Conservation (phyloP, 2,888 invertebrate species). For the Nematopogon swammerdamellus region DNA sequence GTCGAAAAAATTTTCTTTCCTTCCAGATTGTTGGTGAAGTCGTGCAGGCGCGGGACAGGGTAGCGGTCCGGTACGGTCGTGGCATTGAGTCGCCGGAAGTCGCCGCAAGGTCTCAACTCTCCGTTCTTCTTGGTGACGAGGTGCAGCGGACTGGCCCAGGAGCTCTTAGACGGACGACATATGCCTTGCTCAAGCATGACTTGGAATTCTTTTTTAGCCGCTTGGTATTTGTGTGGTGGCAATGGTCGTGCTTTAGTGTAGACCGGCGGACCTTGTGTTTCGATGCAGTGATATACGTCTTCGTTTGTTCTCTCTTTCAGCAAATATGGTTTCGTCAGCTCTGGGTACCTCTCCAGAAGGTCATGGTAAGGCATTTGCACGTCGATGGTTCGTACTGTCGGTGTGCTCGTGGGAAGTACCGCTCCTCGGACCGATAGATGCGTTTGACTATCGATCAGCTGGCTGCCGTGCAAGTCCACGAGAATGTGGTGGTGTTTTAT, state of each 20-base stretch:
- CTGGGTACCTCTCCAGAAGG: too few species aligned
- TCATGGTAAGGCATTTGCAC: too few species aligned
- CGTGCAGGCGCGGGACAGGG: slow-evolving; percentile 13
- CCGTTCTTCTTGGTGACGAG: slow-evolving; percentile 10
- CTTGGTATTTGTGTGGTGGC: neutral
- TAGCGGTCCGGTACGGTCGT: slow-evolving; percentile 19
- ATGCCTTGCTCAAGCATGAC: slow-evolving; percentile 2
- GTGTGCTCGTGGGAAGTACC: too few species aligned
- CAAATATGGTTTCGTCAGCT: too few species aligned
- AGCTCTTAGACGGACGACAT: neutral
- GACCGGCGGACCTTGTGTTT: neutral
- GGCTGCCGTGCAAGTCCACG: slow-evolving; percentile 11
- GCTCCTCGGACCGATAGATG: too few species aligned
- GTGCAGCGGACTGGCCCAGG: slow-evolving; percentile 11
- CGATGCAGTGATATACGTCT: neutral
- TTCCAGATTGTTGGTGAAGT: slow-evolving; percentile 7
- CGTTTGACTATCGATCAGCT: slow-evolving; percentile 9
- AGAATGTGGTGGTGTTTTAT: slow-evolving; percentile 11
- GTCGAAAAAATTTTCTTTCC: slow-evolving; percentile 16
- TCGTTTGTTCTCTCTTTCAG: too few species aligned
- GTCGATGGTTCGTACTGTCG: too few species aligned
- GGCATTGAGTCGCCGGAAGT: slow-evolving; percentile 19
- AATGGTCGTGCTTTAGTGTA: neutral
- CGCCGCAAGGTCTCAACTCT: slow-evolving; percentile 18
- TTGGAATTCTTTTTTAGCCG: slow-evolving; percentile 7